These are phyloP conservation scores for Ochotona curzoniae DNA, from an alignment of 2,113 vertebrate genomes.

Conservation along the genomic window DNA sequence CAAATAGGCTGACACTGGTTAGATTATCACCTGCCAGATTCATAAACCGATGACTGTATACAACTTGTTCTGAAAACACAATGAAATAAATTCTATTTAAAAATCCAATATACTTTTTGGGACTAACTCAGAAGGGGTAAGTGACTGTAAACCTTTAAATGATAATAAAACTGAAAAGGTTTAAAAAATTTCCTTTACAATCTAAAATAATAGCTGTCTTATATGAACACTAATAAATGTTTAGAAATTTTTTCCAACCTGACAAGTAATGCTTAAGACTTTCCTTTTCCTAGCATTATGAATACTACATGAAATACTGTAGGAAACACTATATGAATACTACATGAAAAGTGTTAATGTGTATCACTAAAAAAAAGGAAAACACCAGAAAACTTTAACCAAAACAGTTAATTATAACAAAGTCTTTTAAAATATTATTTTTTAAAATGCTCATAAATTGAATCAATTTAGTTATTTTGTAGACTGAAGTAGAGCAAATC, in stretches of 20 bases:
- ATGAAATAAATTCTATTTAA: conserved; percentile 71
- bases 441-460: conserved; percentile 25
- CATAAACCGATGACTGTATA: conserved; percentile 94
- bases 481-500: neutral
- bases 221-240: neutral
- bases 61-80: conserved; percentile 91
- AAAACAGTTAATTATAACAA: conserved; percentile 30
- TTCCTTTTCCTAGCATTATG: neutral
- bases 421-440: conserved; percentile 32
- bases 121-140: conserved; percentile 31
- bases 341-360: neutral
- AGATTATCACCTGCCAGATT: conserved; percentile 94
- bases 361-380: neutral
- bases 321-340: too few relatives aligned
- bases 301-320: too few relatives aligned
- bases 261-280: neutral
- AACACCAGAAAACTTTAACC: conserved; percentile 41
- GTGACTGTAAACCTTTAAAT: neutral
- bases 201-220: conserved; percentile 47
- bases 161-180: conserved; percentile 19
- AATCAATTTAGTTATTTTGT: neutral
- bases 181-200: conserved; percentile 13
- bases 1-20: conserved; percentile 94
- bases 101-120: neutral
- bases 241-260: neutral